A percentile compares a stretch with the other conserved stretches of the same genome.
These are phyloP conservation scores for Mobula hypostoma DNA, from an alignment of 2,113 vertebrate species.

Conservation along the genomic window DNA sequence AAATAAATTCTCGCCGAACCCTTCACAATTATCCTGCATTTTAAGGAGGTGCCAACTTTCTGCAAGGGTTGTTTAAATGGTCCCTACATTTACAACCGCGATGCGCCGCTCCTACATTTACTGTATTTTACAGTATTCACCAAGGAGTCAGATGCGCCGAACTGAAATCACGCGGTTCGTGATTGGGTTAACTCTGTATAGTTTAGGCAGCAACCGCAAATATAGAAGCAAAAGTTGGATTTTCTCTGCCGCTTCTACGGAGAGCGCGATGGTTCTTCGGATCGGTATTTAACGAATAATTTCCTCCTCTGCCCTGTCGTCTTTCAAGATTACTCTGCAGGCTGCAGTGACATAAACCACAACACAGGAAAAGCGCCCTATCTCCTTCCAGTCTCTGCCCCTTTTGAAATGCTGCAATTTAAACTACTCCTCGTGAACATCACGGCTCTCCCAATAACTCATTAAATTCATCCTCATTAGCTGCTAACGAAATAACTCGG, in stretches of 20 bases:
- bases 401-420: background rate
- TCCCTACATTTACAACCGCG: background rate
- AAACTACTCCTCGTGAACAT: background rate
- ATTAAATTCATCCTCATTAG: background rate
- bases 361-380: background rate
- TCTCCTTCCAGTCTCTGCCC: background rate
- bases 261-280: background rate
- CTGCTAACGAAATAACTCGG: background rate
- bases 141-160: background rate
- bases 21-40: background rate
- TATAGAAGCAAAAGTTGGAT: background rate
- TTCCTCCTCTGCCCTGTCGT: too few relatives aligned
- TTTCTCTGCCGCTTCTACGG: background rate
- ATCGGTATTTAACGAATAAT: background rate
- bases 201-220: background rate
- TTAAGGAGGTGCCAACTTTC: too few relatives aligned
- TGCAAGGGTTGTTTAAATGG: background rate
- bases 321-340: background rate
- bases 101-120: background rate
- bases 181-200: background rate
- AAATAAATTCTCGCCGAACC: background rate
- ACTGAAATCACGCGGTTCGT: background rate
- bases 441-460: background rate
- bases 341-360: background rate
- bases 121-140: background rate